These are phyloP conservation scores for Mellivora capensis DNA, from an alignment of 2,113 vertebrate species.

Conservation along the genomic window DNA sequence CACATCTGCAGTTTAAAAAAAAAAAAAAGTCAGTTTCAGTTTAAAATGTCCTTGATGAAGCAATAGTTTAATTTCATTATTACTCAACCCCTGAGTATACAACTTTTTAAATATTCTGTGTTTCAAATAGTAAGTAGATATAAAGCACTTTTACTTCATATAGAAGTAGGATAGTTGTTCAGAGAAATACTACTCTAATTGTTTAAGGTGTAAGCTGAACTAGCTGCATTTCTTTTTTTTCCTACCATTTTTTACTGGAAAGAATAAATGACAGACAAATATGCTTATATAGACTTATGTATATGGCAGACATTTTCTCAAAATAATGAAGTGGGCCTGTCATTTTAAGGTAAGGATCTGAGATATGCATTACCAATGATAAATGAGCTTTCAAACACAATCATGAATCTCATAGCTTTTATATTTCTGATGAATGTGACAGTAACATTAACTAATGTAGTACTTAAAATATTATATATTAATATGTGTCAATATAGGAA, in stretches of 20 bases:
- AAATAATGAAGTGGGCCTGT: neutral
- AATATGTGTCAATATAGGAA: neutral
- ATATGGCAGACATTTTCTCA: neutral
- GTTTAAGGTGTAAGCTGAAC: neutral
- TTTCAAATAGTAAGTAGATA: neutral
- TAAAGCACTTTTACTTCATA: neutral
- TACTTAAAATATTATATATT: neutral
- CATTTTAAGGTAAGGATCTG: neutral
- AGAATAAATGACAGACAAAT: neutral
- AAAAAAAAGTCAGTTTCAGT: neutral
- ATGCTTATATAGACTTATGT: neutral
- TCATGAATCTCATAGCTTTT: neutral
- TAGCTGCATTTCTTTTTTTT: neutral
- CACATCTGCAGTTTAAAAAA: neutral
- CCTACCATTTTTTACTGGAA: neutral
- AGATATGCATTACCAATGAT: neutral
- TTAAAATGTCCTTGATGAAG: neutral
- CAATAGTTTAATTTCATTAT: slow-evolving; percentile 21
- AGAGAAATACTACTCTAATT: neutral
- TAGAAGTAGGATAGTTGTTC: neutral
- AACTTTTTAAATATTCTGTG: neutral
- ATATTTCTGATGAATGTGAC: neutral
- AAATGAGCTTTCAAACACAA: neutral
- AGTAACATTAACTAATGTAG: neutral
- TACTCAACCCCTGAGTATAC: neutral